phyloP scores from a whole-genome alignment of 2,113 vertebrate genomes.

The Oncorhynchus kisutch region DNA sequence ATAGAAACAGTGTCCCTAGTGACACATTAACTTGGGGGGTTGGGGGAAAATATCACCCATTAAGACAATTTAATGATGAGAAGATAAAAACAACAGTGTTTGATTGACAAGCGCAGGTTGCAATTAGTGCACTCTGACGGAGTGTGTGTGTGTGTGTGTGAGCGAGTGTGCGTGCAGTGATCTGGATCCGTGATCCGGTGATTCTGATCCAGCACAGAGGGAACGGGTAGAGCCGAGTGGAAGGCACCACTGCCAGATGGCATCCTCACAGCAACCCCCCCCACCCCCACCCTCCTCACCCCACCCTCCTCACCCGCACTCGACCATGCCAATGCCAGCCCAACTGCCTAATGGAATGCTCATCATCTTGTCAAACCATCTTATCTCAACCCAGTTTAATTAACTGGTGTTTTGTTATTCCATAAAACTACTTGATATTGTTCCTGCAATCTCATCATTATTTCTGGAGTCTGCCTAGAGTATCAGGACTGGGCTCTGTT shows the following conservation, averaged over 20 bases:
- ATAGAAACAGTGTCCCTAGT: not conserved
- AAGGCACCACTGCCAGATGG: slow-evolving; percentile 88
- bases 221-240: slow-evolving; percentile 81
- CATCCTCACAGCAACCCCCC: slow-evolving; percentile 69
- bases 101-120: slow-evolving; percentile 93
- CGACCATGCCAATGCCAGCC: slow-evolving; percentile 33
- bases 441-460: too few relatives aligned
- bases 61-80: slow-evolving; percentile 51
- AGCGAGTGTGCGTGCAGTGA: slow-evolving; percentile 76
- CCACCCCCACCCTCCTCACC: not conserved
- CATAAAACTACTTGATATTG: too few relatives aligned
- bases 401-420: slow-evolving; percentile 33
- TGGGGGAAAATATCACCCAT: slow-evolving; percentile 31
- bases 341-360: slow-evolving; percentile 54
- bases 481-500: too few relatives aligned
- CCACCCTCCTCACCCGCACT: slow-evolving; percentile 19
- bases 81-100: slow-evolving; percentile 63
- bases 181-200: slow-evolving; percentile 87
- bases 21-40: not conserved
- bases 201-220: slow-evolving; percentile 89
- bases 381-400: slow-evolving; percentile 47
- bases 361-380: slow-evolving; percentile 54
- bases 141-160: slow-evolving; percentile 49
- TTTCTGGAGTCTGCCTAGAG: too few relatives aligned
- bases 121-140: slow-evolving; percentile 89